Conservation (phyloP, 2,797 vertebrate genomes). For the Pogoniulus pusillus region DNA sequence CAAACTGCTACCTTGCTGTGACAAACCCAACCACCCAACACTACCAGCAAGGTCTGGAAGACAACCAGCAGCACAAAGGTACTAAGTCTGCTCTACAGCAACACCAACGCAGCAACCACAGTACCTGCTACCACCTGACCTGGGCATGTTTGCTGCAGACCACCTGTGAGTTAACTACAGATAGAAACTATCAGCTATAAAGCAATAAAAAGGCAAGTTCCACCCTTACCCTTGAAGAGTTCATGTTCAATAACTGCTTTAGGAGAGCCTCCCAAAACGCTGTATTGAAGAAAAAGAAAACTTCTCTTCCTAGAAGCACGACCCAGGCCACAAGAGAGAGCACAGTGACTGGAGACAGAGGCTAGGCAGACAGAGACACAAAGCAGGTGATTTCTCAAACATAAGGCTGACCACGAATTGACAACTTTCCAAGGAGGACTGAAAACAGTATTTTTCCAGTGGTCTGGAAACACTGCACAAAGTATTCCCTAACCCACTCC, state of each 20-base stretch:
- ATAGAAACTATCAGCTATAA: not conserved
- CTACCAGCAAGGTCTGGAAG: not conserved
- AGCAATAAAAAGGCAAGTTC: not conserved
- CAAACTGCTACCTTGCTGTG: not conserved
- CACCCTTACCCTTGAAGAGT: not conserved
- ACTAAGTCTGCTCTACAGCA: not conserved
- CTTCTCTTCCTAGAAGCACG: not conserved
- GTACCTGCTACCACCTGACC: not conserved
- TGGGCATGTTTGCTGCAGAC: not conserved
- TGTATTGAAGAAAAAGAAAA: not conserved
- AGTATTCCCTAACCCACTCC: not conserved
- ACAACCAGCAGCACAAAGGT: not conserved
- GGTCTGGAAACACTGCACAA: not conserved
- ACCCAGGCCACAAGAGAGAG: not conserved
- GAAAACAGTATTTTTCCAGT: not conserved
- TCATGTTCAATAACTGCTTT: not conserved
- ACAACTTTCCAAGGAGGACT: not conserved
- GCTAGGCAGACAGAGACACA: not conserved
- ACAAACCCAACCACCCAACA: not conserved
- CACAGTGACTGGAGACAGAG: not conserved
- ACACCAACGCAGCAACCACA: not conserved
- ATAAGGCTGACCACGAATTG: not conserved
- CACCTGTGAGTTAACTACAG: not conserved
- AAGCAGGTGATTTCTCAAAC: not conserved
- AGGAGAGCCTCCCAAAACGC: not conserved